Conservation (phyloP, 2,113 vertebrate genomes). For the Gracilinanus agilis region DNA sequence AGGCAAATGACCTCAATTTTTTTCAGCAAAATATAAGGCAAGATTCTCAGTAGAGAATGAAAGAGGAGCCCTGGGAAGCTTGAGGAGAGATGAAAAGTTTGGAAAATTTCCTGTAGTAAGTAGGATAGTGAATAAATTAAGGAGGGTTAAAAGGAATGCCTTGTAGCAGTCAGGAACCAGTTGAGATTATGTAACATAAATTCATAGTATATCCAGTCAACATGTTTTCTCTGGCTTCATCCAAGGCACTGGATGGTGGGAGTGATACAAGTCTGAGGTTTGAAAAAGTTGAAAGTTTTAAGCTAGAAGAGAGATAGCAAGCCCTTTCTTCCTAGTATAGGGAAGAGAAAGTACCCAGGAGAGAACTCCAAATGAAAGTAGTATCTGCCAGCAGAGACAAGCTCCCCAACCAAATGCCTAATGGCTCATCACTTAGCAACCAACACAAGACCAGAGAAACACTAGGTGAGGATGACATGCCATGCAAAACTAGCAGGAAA, state of each 20-base stretch:
- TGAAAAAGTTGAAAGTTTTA: not conserved
- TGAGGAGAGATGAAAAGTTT: not conserved
- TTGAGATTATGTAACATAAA: not conserved
- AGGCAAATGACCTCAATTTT: not conserved
- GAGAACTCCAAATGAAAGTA: not conserved
- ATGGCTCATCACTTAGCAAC: not conserved
- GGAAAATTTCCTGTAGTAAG: not conserved
- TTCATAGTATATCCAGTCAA: not conserved
- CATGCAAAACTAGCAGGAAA: not conserved
- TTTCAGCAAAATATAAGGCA: not conserved
- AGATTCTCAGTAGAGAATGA: not conserved
- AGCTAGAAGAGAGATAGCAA: not conserved
- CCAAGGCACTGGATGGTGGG: not conserved
- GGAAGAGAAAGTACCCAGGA: not conserved
- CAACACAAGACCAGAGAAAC: not conserved
- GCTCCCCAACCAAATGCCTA: not conserved
- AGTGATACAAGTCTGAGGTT: not conserved
- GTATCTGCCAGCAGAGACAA: not conserved
- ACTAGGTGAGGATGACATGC: not conserved
- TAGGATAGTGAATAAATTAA: not conserved
- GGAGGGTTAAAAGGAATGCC: not conserved
- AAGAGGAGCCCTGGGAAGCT: not conserved
- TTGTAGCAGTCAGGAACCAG: not conserved
- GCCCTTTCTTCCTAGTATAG: not conserved
- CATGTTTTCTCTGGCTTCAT: not conserved